A percentile compares a stretch with the other conserved stretches of the same genome.
Evolutionary conservation across 2,888 invertebrate species (phyloP).

Genomic region (Idaea biselata): DNA sequence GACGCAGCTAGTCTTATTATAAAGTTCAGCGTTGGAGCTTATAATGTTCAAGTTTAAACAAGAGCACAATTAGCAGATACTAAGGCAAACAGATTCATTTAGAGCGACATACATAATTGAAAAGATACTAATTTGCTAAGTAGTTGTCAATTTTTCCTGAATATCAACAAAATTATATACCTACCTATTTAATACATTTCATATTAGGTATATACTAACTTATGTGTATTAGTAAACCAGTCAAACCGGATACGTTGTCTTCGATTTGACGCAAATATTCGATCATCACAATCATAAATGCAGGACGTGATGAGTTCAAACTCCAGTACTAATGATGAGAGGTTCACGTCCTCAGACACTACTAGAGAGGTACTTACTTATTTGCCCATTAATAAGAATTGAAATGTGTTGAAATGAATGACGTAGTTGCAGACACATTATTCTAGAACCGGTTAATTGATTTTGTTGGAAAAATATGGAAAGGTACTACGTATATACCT

Average conservation of each 20-base stretch:
- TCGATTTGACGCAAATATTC: conserved; percentile 1
- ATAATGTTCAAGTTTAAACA: no score
- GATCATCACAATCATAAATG: background rate
- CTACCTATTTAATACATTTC: background rate
- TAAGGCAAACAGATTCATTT: no score
- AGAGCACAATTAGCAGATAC: no score
- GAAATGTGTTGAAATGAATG: background rate
- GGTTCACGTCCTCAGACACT: background rate
- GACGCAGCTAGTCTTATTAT: no score
- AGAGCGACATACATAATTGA: no score
- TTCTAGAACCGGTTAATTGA: background rate
- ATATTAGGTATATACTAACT: background rate
- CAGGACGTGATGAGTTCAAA: background rate
- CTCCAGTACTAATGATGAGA: background rate
- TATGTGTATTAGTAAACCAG: background rate
- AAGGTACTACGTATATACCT: background rate
- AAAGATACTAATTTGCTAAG: no score
- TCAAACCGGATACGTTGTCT: background rate
- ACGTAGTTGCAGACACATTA: background rate
- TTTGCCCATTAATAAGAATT: background rate
- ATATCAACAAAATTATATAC: background rate
- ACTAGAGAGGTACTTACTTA: background rate
- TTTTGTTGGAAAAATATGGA: background rate
- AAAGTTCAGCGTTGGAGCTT: no score
- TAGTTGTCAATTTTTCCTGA: background rate